phyloP scores from a whole-genome alignment of 2,113 vertebrate species.

The Lethenteron reissneri region DNA sequence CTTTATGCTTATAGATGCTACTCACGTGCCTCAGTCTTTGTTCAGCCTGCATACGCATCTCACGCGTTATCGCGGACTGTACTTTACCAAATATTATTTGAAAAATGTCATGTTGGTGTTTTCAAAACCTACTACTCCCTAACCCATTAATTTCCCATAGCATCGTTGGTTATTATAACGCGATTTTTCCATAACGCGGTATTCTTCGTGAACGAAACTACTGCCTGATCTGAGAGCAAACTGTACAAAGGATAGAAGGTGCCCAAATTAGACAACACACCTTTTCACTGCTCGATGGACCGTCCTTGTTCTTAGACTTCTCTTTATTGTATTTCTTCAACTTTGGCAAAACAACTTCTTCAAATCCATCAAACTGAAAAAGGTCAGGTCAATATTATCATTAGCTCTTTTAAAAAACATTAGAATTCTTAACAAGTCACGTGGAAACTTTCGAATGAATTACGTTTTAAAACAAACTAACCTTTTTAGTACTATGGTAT shows the following conservation, averaged over 20 bases:
- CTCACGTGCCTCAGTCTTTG: too few relatives aligned
- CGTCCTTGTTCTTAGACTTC: background rate
- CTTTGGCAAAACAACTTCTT: conserved; percentile 6
- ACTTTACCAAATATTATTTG: too few relatives aligned
- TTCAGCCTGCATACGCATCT: too few relatives aligned
- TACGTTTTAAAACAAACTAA: too few relatives aligned
- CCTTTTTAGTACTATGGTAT: too few relatives aligned
- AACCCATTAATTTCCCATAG: background rate
- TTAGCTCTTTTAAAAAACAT: too few relatives aligned
- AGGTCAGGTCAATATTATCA: background rate
- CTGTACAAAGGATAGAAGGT: background rate
- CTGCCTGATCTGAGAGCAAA: background rate
- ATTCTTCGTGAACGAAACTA: background rate
- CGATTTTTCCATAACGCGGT: background rate
- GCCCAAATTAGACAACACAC: background rate
- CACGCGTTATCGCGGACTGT: too few relatives aligned
- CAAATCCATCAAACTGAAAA: conserved; percentile 4
- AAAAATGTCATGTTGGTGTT: too few relatives aligned
- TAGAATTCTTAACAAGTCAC: too few relatives aligned
- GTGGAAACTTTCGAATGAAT: too few relatives aligned
- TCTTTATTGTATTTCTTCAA: background rate
- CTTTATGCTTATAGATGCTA: too few relatives aligned
- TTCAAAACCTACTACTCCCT: background rate
- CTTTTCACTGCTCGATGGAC: background rate
- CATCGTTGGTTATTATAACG: background rate